phyloP scores from a whole-genome alignment of 2,888 invertebrate genomes.

The Napeogenes sylphis region DNA sequence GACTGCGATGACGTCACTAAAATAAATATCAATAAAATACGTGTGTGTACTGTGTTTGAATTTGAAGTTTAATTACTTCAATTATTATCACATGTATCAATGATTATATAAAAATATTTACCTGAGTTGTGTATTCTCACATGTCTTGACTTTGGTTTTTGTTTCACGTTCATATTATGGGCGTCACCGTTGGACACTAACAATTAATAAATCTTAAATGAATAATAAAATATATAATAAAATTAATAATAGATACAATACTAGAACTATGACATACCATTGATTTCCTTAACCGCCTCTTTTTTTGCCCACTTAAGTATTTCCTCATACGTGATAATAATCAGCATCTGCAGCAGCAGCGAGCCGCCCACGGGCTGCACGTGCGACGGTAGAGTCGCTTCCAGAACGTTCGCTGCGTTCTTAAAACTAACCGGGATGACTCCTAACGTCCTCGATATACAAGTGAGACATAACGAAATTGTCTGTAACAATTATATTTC shows the following conservation, averaged over 20 bases:
- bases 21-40: slow-evolving; percentile 6
- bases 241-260: too few relatives aligned
- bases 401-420: slow-evolving; percentile 79
- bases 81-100: too few relatives aligned
- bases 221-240: not conserved
- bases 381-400: slow-evolving; percentile 83
- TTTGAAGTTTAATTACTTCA: too few relatives aligned
- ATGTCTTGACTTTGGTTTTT: slow-evolving; percentile 50
- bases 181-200: slow-evolving; percentile 55
- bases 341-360: slow-evolving; percentile 83
- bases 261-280: slow-evolving; percentile 39
- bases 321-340: slow-evolving; percentile 83
- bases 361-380: slow-evolving; percentile 84
- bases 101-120: not conserved
- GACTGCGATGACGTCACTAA: slow-evolving; percentile 58
- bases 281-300: slow-evolving; percentile 54
- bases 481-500: slow-evolving; percentile 56
- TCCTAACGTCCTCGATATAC: slow-evolving; percentile 83
- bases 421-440: slow-evolving; percentile 80
- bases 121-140: slow-evolving; percentile 46
- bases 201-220: slow-evolving; percentile 17
- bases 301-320: slow-evolving; percentile 73
- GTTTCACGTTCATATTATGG: slow-evolving; percentile 44
- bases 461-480: slow-evolving; percentile 84
- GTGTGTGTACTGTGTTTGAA: too few relatives aligned